Percentiles rank a stretch among this genome's conserved stretches.
These are phyloP conservation scores for Maconellicoccus hirsutus DNA, from an alignment of 1,140 invertebrate species.

Conservation along the genomic window DNA sequence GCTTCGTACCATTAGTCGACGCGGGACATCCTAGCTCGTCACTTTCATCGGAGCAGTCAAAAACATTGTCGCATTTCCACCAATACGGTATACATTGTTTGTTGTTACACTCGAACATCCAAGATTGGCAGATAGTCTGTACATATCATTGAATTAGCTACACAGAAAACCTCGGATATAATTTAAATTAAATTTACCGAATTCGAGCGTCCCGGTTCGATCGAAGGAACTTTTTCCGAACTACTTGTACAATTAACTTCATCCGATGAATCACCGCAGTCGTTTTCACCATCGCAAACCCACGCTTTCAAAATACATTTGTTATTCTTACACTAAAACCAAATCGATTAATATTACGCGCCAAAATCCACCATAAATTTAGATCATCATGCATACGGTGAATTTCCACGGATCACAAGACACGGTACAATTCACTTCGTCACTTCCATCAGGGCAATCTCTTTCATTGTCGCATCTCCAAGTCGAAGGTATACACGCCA, in stretches of 20 bases:
- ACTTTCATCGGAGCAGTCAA: slow-evolving; percentile 65
- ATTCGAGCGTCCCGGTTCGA: no score
- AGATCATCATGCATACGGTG: not conserved
- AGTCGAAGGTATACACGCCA: slow-evolving; percentile 54
- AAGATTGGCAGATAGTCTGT: slow-evolving; percentile 46
- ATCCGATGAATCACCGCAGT: slow-evolving; percentile 36
- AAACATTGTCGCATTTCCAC: slow-evolving; percentile 62
- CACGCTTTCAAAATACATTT: slow-evolving; percentile 60
- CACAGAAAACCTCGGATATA: no score
- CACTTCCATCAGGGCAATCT: slow-evolving; percentile 55
- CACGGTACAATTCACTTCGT: slow-evolving; percentile 33
- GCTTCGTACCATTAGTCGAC: slow-evolving; percentile 13
- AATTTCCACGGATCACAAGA: slow-evolving; percentile 6
- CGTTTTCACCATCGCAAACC: slow-evolving; percentile 44
- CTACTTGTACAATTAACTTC: slow-evolving; percentile 42
- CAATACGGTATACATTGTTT: slow-evolving; percentile 69
- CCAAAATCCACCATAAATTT: not conserved
- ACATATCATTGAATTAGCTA: not conserved
- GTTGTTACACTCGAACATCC: slow-evolving; percentile 62
- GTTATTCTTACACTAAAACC: slow-evolving; percentile 29
- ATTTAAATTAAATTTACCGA: no score
- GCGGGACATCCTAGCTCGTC: slow-evolving; percentile 57
- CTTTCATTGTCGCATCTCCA: slow-evolving; percentile 61
- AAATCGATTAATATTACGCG: not conserved
- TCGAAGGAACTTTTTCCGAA: slow-evolving; percentile 25